Evolutionary conservation across 92 coral and sea anemone species (phyloP).

Genomic region (Siderastrea siderea): DNA sequence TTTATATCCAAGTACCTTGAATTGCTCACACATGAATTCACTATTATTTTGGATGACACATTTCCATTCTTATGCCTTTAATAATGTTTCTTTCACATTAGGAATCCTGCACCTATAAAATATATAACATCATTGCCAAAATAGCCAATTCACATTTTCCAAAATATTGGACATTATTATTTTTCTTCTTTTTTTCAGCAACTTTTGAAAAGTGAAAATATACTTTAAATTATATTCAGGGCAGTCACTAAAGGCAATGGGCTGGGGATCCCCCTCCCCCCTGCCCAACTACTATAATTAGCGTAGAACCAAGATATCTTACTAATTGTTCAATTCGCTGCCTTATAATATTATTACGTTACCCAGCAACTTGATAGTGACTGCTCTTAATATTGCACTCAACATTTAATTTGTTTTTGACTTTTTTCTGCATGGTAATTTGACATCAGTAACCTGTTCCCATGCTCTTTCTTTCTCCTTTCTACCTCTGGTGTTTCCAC

Average conservation of each 20-base stretch:
- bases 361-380: conserved; percentile 15
- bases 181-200: too few species aligned
- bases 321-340: conserved; percentile 8
- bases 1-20: too few species aligned
- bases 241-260: too few species aligned
- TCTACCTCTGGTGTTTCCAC: conserved; percentile 67
- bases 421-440: conserved; percentile 58
- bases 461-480: conserved; percentile 60
- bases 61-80: not conserved
- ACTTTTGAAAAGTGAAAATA: too few species aligned
- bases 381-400: conserved; percentile 24
- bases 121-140: not conserved
- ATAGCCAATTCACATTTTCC: not conserved
- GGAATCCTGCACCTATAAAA: not conserved
- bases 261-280: too few species aligned
- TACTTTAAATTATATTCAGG: too few species aligned
- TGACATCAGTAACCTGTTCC: conserved; percentile 60
- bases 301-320: not conserved
- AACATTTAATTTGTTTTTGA: conserved; percentile 26
- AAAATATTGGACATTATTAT: too few species aligned
- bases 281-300: not conserved
- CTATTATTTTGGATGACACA: not conserved
- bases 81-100: not conserved
- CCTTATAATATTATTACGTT: not conserved
- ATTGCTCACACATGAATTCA: too few species aligned